phyloP scores from a whole-genome alignment of 2,888 invertebrate species.

The Drosophila mayaguana region DNA sequence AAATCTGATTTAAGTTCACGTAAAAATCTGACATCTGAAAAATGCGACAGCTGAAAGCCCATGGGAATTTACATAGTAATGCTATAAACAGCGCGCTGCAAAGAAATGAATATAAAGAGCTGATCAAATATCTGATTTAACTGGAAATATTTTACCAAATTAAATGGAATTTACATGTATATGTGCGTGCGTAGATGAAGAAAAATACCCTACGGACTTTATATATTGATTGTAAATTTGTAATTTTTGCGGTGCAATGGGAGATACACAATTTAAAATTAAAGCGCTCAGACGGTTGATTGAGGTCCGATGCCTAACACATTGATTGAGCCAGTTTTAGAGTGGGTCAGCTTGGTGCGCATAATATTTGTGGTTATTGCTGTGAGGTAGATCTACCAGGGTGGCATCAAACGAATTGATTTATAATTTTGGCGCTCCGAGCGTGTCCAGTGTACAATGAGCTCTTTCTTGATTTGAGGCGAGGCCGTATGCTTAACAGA shows the following conservation, averaged over 20 bases:
- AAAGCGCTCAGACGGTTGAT: no score
- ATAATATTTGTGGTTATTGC: not conserved
- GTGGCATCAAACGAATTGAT: slow-evolving; percentile 53
- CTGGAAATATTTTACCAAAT: not conserved
- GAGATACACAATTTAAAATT: slow-evolving; percentile 16
- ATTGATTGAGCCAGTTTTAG: not conserved
- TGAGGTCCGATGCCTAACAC: not conserved
- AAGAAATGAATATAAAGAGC: not conserved
- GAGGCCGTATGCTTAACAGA: not conserved
- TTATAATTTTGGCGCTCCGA: slow-evolving; percentile 27
- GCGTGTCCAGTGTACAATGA: slow-evolving; percentile 62
- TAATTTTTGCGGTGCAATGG: not conserved
- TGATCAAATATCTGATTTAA: not conserved
- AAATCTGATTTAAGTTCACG: slow-evolving; percentile 66
- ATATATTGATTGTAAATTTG: not conserved
- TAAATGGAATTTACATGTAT: not conserved
- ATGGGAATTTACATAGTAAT: not conserved
- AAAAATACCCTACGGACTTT: not conserved
- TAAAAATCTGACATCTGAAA: slow-evolving; percentile 30
- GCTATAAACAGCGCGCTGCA: no score
- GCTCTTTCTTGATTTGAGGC: not conserved
- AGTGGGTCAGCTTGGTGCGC: not conserved
- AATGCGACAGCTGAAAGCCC: slow-evolving; percentile 7
- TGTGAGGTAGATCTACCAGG: slow-evolving; percentile 45
- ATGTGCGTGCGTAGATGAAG: no score